Evolutionary conservation across 2,888 invertebrate species (phyloP), one percentile per base, ranked within the genome.

Genomic region (Elysia crispata): DNA sequence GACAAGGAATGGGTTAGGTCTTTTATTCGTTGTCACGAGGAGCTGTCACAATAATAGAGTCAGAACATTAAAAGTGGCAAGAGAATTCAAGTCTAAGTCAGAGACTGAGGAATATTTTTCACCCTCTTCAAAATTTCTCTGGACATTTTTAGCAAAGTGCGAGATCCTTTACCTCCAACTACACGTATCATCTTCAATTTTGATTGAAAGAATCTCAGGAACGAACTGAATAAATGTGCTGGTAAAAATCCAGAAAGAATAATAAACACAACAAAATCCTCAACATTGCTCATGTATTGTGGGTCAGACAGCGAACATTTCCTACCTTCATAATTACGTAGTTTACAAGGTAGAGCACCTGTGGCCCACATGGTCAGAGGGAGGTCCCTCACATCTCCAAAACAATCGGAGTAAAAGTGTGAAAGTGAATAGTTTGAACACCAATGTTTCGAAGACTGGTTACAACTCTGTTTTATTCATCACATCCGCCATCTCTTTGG

Each of bases 201-300:
- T 83, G 91, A 91, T 75, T 90, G 91, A 80, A 87, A 89, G 0
- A 91, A 90, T 76, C 84, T 92, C 5, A 81, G 84, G 15, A 91
- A 91, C 79, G 90, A 92, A 76, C 90, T 90, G n/a, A 91, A 89
- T 41, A 31, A 70, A 20, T 15, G 31, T 31, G 92, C 84, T 83
- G 41, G 15, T 1, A 82, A 83, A 64, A 81, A 92, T 80, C 89
- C 90, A 5, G 91, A 92, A 75, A 79, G 87, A 49, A 86, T 91
- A 18, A 87, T 89, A 80, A 90, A 92, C 79, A 81, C 85, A 33
- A 84, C 89, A 1, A 93, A 93, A 82, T 81, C 86, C 15, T 83
- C 86, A 13, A 88, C 85, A 23, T 87, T 88, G 0, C n/a, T n/a
- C n/a, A 93, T 93, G 92, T 86, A 92, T 77, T 87, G 90, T 78